Percentiles rank a stretch among this genome's conserved stretches.
These are phyloP conservation scores for Leucophenga montana DNA, from an alignment of 2,888 invertebrate species.

Conservation along the genomic window DNA sequence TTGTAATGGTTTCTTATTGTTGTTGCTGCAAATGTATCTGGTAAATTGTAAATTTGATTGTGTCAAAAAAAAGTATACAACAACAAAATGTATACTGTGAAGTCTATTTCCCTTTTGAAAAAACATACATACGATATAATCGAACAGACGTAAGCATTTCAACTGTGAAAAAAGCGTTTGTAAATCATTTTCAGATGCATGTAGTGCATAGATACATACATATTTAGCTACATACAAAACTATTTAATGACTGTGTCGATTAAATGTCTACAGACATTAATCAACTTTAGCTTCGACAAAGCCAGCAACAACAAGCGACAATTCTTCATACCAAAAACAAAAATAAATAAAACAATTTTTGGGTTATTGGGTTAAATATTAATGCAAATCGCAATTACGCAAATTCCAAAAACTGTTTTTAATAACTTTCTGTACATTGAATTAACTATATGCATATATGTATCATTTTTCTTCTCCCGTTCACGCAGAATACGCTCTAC, in stretches of 20 bases:
- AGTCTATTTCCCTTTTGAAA: no score
- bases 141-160: not conserved
- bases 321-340: not conserved
- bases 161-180: not conserved
- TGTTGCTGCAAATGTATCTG: slow-evolving; percentile 9
- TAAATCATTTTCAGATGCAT: slow-evolving; percentile 22
- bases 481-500: slow-evolving; percentile 84
- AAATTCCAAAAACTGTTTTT: not conserved
- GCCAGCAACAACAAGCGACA: slow-evolving; percentile 29
- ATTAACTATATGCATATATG: no score
- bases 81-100: not conserved
- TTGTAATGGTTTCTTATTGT: slow-evolving; percentile 11
- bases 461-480: not conserved
- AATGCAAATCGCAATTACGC: slow-evolving; percentile 18
- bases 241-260: slow-evolving; percentile 52
- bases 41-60: slow-evolving; percentile 44
- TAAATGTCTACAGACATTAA: slow-evolving; percentile 11
- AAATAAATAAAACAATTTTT: not conserved
- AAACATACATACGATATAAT: no score
- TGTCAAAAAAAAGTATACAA: slow-evolving; percentile 22
- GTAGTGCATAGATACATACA: slow-evolving; percentile 54
- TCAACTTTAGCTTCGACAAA: slow-evolving; percentile 11
- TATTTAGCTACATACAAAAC: slow-evolving; percentile 20
- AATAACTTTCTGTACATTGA: not conserved
- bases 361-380: not conserved